Base-by-base conservation (phyloP, 2,888 invertebrate species). In the Papilio protenor region DNA sequence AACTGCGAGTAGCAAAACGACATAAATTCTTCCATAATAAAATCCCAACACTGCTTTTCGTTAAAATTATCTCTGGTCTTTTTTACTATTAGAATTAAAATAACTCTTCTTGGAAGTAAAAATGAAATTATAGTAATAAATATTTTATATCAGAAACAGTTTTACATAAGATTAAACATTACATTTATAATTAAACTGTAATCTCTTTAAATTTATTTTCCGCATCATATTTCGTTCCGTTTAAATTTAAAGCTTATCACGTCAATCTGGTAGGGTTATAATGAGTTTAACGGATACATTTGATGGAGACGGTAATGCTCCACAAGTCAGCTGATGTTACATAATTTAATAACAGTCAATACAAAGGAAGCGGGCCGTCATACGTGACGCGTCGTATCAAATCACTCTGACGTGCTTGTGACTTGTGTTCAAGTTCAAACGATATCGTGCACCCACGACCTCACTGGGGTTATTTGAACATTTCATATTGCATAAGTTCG, bases 281-380 rank as follows among this genome's bases (percentile, higher is more conserved):
- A 81, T 80, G 73, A 79, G 79, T 81, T 79, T 78, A 80, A 64
- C 23, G 23, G 76, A 79, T 80, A 78, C 73, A 66, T 79, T 78
- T 57, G 64, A 81, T 80, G 77, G 79, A 79, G 77, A 79, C 79
- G 76, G 81, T 83, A 81, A 82, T 79, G 81, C 77, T 80, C 81
- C 84, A 84, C 84, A 81, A 83, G 84, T 84, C 85, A 83, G 83
- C 81, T 84, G 86, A 89, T 89, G 89, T 89, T 89, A 90, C 87
- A 90, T 89, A 89, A 91, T 89, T 89, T 88, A 91, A 90, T 90
- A 91, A 90, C 87, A 88, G 86, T 86, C 84, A 87, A 87, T 87
- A 90, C 89, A 91, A 91, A 93, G 93, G 93, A 93, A 93, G 90
- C 90, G 90, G 87, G 85, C 83, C 85, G 90, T 92, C 92, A 89